Base-by-base conservation (phyloP, 2,888 invertebrate species). In the Amorpha juglandis region DNA sequence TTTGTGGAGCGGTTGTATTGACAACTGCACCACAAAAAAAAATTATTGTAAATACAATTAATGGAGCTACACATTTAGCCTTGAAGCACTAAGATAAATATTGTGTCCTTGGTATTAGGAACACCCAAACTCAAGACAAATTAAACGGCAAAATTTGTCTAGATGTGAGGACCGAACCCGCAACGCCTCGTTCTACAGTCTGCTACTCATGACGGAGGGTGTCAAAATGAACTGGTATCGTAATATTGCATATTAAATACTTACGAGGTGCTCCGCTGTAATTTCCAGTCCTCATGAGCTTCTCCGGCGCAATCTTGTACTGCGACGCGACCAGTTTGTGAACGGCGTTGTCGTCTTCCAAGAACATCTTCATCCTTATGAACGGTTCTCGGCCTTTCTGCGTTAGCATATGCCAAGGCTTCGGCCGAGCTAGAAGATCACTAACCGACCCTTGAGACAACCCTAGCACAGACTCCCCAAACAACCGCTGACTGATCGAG, bases 391-490 rank as follows among this genome's bases (percentile, higher is more conserved):
- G 95, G 0, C 98, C 98, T 88, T 99, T 99, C 83, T 98, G 98
- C 14, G 99, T 99, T 63, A 99, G 94, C 98, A 99, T 99, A 85
- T 98, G 98, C 99, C 99, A 99, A 0, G 99, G 98, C 87, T 99
- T 99, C 47, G 99, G 99, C 64, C 99, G 93, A 33, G 99, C 99
- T 71, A 99, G 94, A 52, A 99, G 94, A 89, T 99, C 99, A 62
- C 99, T 99, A 0, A 99, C 99, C 6, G 98, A 98, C 48, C 99
- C 99, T 88, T 99, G 99, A 0, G 98, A 98, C 64, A 99, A 90
- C 0, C 99, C 99, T 68, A 99, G 94, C n/a, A 99, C 99, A 0
- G 98, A 98, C 88, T 99, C 99, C 9, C 99, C 99, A 84, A 99
- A 99, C 63, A 99, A 94, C 74, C 99, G 95, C 92, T 99, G 99